Percentiles rank a stretch among this genome's conserved stretches.
Evolutionary conservation across 2,888 invertebrate genomes (phyloP).

Genomic region (Lasioglossum marginatum): DNA sequence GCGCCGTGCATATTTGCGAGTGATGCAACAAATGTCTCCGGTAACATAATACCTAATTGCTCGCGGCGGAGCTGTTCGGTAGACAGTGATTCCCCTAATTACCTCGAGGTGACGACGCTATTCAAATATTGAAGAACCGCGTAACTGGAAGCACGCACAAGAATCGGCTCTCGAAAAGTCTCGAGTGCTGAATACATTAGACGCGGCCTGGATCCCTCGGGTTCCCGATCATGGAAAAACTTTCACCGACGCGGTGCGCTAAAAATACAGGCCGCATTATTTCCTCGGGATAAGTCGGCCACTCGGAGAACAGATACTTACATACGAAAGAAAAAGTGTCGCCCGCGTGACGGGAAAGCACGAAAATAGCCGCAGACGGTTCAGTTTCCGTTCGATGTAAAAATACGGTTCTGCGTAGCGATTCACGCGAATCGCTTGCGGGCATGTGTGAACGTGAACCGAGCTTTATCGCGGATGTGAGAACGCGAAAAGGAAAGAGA

Average conservation of each 20-base stretch:
- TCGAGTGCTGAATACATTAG: slow-evolving; percentile 19
- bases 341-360: background rate
- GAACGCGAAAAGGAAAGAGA: background rate
- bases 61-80: background rate
- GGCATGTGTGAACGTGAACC: slow-evolving; percentile 39
- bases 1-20: too few relatives aligned
- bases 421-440: background rate
- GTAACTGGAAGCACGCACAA: background rate
- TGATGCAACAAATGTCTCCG: background rate
- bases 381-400: slow-evolving; percentile 8
- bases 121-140: slow-evolving; percentile 10
- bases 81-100: background rate
- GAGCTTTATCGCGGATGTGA: slow-evolving; percentile 47
- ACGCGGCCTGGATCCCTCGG: background rate
- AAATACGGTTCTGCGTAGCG: slow-evolving; percentile 25
- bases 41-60: background rate
- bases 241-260: slow-evolving; percentile 52
- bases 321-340: slow-evolving; percentile 29
- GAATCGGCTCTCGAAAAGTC: background rate
- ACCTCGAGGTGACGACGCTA: background rate
- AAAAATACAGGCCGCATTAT: slow-evolving; percentile 57
- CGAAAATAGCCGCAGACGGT: slow-evolving; percentile 36
- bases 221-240: slow-evolving; percentile 52
- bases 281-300: slow-evolving; percentile 35
- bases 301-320: background rate